Conservation (phyloP, 2,888 invertebrate genomes). For the Scaptomyza parva region DNA sequence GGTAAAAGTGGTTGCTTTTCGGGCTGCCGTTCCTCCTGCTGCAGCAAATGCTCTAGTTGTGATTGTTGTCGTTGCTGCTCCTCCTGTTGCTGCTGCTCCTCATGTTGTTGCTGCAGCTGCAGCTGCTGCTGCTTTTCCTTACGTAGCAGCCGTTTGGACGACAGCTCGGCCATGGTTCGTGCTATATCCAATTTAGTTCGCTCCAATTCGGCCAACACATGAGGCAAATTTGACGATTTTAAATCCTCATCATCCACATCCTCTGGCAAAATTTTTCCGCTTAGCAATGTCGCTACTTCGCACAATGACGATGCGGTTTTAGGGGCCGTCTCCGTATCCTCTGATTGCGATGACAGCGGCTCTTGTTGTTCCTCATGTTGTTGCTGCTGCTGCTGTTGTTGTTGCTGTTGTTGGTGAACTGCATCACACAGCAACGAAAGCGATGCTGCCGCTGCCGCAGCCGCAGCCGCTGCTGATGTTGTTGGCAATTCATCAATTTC, state of each 20-base stretch:
- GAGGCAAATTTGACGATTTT: slow-evolving; percentile 68
- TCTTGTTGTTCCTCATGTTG: slow-evolving; percentile 11
- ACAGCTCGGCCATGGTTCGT: slow-evolving; percentile 75
- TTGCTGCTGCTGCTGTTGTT: slow-evolving; percentile 22
- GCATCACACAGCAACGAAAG: slow-evolving; percentile 42
- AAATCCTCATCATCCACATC: slow-evolving; percentile 53
- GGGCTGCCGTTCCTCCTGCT: slow-evolving; percentile 19
- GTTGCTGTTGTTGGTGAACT: slow-evolving; percentile 43
- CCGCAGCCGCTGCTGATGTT: background rate
- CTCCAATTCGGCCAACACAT: slow-evolving; percentile 81
- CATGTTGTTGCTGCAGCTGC: background rate
- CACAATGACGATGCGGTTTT: slow-evolving; percentile 50
- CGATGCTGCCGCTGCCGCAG: background rate
- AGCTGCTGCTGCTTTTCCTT: slow-evolving; percentile 11
- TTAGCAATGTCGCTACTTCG: slow-evolving; percentile 26
- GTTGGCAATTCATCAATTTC: slow-evolving; percentile 51
- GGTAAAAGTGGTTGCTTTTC: slow-evolving; percentile 7
- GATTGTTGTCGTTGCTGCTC: slow-evolving; percentile 7
- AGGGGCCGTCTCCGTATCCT: slow-evolving; percentile 57
- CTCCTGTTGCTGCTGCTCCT: slow-evolving; percentile 4
- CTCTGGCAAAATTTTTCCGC: slow-evolving; percentile 2
- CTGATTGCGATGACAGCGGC: slow-evolving; percentile 29
- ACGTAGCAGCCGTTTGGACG: slow-evolving; percentile 50
- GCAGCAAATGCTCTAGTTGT: background rate
- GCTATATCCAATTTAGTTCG: slow-evolving; percentile 81